phyloP scores from a whole-genome alignment of 2,797 vertebrate species.

The Typhlichthys subterraneus region DNA sequence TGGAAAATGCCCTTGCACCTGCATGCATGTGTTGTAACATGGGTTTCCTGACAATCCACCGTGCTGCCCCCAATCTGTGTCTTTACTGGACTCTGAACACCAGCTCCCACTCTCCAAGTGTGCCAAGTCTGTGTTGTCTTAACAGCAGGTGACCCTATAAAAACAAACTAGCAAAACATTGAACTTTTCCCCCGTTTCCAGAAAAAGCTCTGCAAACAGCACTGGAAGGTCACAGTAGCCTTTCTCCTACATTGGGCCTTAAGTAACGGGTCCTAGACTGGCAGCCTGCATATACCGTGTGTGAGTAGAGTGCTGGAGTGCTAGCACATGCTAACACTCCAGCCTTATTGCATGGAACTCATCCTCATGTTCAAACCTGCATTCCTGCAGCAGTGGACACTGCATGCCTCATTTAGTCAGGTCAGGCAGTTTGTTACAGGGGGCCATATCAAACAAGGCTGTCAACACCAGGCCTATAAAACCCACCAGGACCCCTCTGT shows the following conservation, averaged over 20 bases:
- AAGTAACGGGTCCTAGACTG: slow-evolving; percentile 2
- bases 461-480: slow-evolving; percentile 44
- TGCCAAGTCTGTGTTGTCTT: slow-evolving; percentile 47
- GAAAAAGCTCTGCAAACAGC: slow-evolving; percentile 63
- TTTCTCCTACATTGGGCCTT: slow-evolving; percentile 32
- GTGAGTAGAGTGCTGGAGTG: no score
- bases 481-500: slow-evolving; percentile 39
- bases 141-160: slow-evolving; percentile 46
- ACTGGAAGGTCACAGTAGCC: slow-evolving; percentile 28
- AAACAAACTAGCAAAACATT: slow-evolving; percentile 46
- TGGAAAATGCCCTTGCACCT: slow-evolving; percentile 8
- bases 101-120: slow-evolving; percentile 37
- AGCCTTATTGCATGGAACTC: no score
- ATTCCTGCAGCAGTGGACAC: not conserved
- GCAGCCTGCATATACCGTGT: slow-evolving; percentile 4
- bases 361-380: not conserved
- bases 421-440: slow-evolving; percentile 28
- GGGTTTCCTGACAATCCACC: slow-evolving; percentile 15
- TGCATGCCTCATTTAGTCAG: slow-evolving; percentile 42
- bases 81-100: slow-evolving; percentile 53
- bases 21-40: not conserved
- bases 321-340: no score
- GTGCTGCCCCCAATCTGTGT: slow-evolving; percentile 36
- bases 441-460: slow-evolving; percentile 34
- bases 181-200: slow-evolving; percentile 68